Base-by-base conservation (phyloP, 1,140 invertebrate genomes). In the Thaumatotibia leucotreta region DNA sequence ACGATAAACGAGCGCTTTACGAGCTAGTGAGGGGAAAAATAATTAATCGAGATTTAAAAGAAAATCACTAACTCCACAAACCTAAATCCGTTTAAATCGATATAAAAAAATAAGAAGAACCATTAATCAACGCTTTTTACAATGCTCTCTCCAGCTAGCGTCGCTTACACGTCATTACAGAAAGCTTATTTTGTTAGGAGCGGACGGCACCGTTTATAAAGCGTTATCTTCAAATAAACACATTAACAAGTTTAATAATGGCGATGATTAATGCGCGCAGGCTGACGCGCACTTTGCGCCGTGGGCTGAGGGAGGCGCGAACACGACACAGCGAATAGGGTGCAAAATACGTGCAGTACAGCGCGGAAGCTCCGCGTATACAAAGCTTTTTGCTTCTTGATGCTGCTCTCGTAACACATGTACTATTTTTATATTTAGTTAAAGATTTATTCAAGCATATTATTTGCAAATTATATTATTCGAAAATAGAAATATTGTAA, bases 231-330 rank as follows among this genome's bases (percentile, higher is more conserved):
- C 83, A 82, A 88, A 89, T 88, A 82, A 88, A 84, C 86, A 90
- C 88, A 91, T 89, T 91, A 91, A 91, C 84, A 89, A 86, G 82
- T 88, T 88, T 89, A 88, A 89, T 91, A 91, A 91, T 91, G 79
- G 84, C 74, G 64, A 79, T 91, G 88, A 91, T 89, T 89, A 89
- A 91, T 91, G 88, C 86, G 83, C 83, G 76, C 88, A 87, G 86
- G 80, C 89, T 91, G 88, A 91, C 88, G 88, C 83, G 82, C 78
- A 82, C 76, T 82, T 83, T 75, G 75, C 80, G 70, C 69, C 70
- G 72, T 77, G 81, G 82, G 80, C 68, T 62, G 39, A 66, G 72
- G 77, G 80, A 85, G 85, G 84, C 84, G 85, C 88, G 84, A 83
- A 86, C 78, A 72, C 73, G 66, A 77, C 73, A 71, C 69, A 70